phyloP scores from a whole-genome alignment of 2,888 invertebrate genomes.

The Junonia oenone region DNA sequence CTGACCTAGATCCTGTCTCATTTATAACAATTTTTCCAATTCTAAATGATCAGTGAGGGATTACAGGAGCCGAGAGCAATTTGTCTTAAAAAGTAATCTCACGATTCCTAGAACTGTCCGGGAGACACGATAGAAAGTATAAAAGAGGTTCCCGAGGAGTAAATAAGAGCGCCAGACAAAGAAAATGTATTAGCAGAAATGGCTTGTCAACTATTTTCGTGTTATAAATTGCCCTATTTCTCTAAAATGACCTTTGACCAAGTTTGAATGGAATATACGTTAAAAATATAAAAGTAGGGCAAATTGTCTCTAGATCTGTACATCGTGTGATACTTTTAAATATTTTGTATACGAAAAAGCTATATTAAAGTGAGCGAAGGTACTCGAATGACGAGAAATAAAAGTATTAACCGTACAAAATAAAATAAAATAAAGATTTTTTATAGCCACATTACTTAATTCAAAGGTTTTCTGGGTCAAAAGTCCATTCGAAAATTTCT shows the following conservation, averaged over 20 bases:
- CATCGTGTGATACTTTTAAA: not conserved
- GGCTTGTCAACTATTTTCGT: not conserved
- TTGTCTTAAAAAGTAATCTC: constrained; percentile 3
- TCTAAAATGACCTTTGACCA: not conserved
- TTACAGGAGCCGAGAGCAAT: constrained; percentile 4
- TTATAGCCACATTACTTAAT: constrained; percentile 4
- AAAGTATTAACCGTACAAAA: not conserved
- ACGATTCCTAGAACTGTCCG: not conserved
- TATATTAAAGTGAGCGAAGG: not conserved
- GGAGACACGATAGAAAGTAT: not conserved
- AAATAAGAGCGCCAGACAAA: not conserved
- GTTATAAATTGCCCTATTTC: not conserved
- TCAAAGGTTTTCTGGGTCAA: constrained; percentile 18
- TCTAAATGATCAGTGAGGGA: constrained; percentile 1
- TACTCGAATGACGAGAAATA: not conserved
- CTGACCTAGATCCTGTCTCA: not conserved
- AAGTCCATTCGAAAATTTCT: constrained; percentile 2
- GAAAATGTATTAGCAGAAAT: not conserved
- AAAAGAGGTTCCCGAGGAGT: not conserved
- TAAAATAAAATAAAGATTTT: not conserved
- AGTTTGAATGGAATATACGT: not conserved
- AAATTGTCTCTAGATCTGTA: not conserved
- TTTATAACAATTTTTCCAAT: not conserved
- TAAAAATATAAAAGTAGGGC: not conserved
- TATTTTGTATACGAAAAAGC: not conserved